phyloP scores from a whole-genome alignment of 2,113 vertebrate species.

The Nothobranchius furzeri region DNA sequence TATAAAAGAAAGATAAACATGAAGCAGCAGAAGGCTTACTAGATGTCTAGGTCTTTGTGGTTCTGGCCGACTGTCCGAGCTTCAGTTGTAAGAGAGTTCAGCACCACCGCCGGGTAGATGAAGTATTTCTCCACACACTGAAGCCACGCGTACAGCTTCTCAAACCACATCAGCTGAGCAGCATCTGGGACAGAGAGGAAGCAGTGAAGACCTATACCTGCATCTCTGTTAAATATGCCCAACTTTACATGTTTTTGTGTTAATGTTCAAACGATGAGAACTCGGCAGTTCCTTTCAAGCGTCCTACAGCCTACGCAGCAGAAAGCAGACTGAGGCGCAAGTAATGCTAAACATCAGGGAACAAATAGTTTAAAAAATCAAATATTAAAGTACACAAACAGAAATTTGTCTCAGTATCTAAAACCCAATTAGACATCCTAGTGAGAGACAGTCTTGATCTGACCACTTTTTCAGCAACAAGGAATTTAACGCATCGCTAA shows the following conservation, averaged over 20 bases:
- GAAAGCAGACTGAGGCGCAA: too few species aligned
- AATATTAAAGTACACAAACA: too few species aligned
- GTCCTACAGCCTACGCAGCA: too few species aligned
- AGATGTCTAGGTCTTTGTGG: constrained; percentile 85
- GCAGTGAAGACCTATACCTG: neutral
- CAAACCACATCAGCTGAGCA: constrained; percentile 93
- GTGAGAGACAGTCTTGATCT: too few species aligned
- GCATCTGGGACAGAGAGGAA: constrained; percentile 75
- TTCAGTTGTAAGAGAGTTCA: constrained; percentile 88
- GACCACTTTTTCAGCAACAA: too few species aligned
- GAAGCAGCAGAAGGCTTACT: constrained; percentile 74
- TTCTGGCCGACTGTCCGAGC: constrained; percentile 82
- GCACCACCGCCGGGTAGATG: constrained; percentile 89
- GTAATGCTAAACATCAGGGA: too few species aligned
- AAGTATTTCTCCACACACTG: constrained; percentile 91
- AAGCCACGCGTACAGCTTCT: constrained; percentile 89
- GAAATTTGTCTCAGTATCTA: too few species aligned
- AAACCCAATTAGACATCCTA: too few species aligned
- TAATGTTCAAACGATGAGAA: too few species aligned
- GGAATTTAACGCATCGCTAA: too few species aligned
- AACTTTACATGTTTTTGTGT: neutral
- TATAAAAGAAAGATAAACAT: neutral
- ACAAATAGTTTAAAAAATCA: too few species aligned
- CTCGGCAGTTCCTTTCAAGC: too few species aligned
- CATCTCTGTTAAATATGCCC: neutral